These are phyloP conservation scores for Anodontia alba DNA, from an alignment of 2,888 invertebrate genomes.

Conservation along the genomic window DNA sequence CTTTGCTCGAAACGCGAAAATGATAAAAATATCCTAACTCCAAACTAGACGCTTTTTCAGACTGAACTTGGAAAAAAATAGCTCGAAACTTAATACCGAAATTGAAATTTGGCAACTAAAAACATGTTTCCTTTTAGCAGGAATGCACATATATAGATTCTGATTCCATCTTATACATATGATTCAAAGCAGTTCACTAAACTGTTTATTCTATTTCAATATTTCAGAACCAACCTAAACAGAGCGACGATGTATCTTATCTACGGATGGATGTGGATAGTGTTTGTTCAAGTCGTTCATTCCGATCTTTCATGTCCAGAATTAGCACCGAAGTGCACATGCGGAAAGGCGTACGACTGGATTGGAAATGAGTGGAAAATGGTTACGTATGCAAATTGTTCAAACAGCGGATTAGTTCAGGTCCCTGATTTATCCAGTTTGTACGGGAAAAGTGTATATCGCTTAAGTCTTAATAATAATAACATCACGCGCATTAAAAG, in stretches of 20 bases:
- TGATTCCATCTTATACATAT: too few relatives aligned
- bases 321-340: slow-evolving; percentile 54
- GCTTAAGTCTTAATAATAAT: slow-evolving; percentile 62
- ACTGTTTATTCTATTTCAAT: too few relatives aligned
- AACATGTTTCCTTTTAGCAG: too few relatives aligned
- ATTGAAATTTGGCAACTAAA: too few relatives aligned
- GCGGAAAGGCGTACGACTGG: slow-evolving; percentile 57
- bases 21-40: too few relatives aligned
- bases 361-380: slow-evolving; percentile 54
- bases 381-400: slow-evolving; percentile 61
- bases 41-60: too few relatives aligned
- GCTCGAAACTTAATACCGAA: too few relatives aligned
- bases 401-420: slow-evolving; percentile 28
- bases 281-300: slow-evolving; percentile 29
- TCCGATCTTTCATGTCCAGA: slow-evolving; percentile 63
- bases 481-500: slow-evolving; percentile 54
- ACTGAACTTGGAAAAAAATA: too few relatives aligned
- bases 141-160: too few relatives aligned
- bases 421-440: slow-evolving; percentile 57
- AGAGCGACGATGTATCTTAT: slow-evolving; percentile 25
- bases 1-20: too few relatives aligned
- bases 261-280: slow-evolving; percentile 24
- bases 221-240: slow-evolving; percentile 27
- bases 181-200: too few relatives aligned
- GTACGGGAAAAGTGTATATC: slow-evolving; percentile 45